Evolutionary conservation across 1,140 invertebrate genomes (phyloP), one percentile per base, ranked within the genome.

Genomic region (Hestina assimilis): DNA sequence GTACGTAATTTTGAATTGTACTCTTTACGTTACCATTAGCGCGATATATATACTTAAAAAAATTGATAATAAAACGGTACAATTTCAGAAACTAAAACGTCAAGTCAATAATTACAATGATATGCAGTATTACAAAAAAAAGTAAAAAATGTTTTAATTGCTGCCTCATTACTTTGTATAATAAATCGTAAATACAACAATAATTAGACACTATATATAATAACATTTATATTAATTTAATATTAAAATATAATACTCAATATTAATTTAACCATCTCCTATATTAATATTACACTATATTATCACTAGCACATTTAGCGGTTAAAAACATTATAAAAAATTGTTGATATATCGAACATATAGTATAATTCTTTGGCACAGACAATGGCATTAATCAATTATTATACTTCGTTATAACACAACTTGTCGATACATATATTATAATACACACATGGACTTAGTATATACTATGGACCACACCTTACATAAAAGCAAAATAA

Each of bases 291-390:
- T 28, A 41, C 9, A 45, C 42, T 45, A 45, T 45, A 14, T 23
- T 28, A 26, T 45, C 21, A 26, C 21, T 45, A 45, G 11, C 42
- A 15, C 12, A 14, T 24, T 26, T 45, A 45, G 23, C 23, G 24
- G n/a, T 15, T 45, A 17, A 35, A 15, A 35, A 35, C 12, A 35
- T 15, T 15, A 15, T 35, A 35, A 15, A 35, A 35, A 28, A 28
- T 8, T 35, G 15, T 35, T 14, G 6, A 17, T 35, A 35, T 35
- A 15, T 47, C 28, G 28, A 23, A 19, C 17, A 26, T 54, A 54
- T 54, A 45, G n/a, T 54, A 54, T 29, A 54, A 26, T 31, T 14
- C 42, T 54, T 54, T 54, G 52, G 52, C 52, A 54, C 52, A 17
- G 12, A 14, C 8, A n/a, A 15, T 31, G 28, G 43, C 17, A 17